Percentiles rank a stretch among this genome's conserved stretches.
phyloP scores from a whole-genome alignment of 2,797 vertebrate species.

The Otolemur crassicaudatus region DNA sequence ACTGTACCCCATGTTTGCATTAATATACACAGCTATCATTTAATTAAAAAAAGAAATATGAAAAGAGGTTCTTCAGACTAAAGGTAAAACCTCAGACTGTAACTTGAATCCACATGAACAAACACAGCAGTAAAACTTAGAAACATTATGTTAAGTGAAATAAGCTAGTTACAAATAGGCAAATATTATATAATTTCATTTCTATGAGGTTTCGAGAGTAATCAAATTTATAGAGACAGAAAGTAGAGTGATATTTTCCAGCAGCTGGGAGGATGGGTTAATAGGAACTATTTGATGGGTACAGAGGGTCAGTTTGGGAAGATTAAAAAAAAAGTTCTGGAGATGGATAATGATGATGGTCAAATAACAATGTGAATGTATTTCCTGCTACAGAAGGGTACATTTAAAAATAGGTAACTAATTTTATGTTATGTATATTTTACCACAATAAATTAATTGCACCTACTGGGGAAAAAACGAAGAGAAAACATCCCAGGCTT shows the following conservation, averaged over 20 bases:
- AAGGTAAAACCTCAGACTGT: neutral
- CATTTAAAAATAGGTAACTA: neutral
- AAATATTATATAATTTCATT: neutral
- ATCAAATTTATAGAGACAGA: neutral
- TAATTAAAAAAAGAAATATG: neutral
- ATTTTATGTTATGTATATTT: neutral
- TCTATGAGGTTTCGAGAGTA: neutral
- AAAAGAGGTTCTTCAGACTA: neutral
- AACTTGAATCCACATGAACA: neutral
- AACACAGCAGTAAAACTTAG: neutral
- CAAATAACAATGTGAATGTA: neutral
- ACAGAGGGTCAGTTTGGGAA: neutral
- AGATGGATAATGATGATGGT: neutral
- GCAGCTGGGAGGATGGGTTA: too few species aligned
- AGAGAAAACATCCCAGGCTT: neutral
- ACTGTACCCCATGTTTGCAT: too few species aligned
- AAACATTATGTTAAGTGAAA: neutral
- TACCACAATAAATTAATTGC: neutral
- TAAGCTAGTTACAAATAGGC: neutral
- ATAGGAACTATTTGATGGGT: neutral
- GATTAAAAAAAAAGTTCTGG: neutral
- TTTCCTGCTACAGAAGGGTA: neutral
- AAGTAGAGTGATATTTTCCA: neutral
- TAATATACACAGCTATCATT: too few species aligned
- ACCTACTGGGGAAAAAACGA: neutral